These are phyloP conservation scores for Gambusia affinis DNA, from an alignment of 2,113 vertebrate genomes.

Conservation along the genomic window DNA sequence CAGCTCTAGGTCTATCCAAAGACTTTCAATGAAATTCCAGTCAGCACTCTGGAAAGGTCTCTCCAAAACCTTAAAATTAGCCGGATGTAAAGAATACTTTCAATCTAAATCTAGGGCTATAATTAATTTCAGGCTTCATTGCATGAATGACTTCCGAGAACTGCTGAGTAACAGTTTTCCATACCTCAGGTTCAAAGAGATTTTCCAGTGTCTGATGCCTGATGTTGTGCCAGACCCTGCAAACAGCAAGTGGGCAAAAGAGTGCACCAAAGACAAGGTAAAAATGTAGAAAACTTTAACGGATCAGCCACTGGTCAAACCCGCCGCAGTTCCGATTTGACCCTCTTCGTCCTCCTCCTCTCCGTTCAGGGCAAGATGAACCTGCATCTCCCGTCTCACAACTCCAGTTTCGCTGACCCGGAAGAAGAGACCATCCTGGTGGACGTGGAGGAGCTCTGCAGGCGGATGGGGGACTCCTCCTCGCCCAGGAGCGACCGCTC, in stretches of 20 bases:
- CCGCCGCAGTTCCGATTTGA: not conserved
- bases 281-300: not conserved
- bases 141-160: not conserved
- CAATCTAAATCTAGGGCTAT: no score
- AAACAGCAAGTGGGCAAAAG: conserved; percentile 84
- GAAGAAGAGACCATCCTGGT: conserved; percentile 66
- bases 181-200: conserved; percentile 48
- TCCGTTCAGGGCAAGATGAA: conserved; percentile 63
- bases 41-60: not conserved
- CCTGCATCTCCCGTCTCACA: conserved; percentile 47
- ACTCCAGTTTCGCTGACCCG: conserved; percentile 48
- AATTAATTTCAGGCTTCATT: no score
- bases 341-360: not conserved
- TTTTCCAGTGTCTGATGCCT: conserved; percentile 60
- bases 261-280: conserved; percentile 72
- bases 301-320: not conserved
- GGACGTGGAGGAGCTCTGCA: conserved; percentile 72
- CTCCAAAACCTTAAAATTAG: not conserved
- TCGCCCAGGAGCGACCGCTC: not conserved
- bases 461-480: conserved; percentile 9
- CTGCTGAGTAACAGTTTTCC: conserved; percentile 3
- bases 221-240: conserved; percentile 80
- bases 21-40: not conserved
- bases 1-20: not conserved
- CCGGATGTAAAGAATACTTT: not conserved